phyloP scores from a whole-genome alignment of 2,113 vertebrate genomes.

The Archocentrus centrarchus region DNA sequence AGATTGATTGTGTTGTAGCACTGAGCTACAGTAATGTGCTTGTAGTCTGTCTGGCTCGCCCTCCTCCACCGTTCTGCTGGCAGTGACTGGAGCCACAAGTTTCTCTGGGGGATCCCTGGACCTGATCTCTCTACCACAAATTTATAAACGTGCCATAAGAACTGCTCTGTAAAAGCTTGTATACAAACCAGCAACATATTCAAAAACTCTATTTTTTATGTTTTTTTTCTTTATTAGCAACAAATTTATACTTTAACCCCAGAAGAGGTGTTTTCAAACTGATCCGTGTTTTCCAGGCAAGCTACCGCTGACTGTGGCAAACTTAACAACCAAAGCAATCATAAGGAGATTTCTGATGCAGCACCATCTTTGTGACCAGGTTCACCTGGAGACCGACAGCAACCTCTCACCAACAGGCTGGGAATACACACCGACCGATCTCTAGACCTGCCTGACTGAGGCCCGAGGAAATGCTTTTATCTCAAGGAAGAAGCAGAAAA shows the following conservation, averaged over 20 bases:
- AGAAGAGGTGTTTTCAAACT: background rate
- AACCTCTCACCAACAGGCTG: background rate
- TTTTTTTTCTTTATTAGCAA: background rate
- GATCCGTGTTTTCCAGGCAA: background rate
- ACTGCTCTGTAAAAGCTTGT: slow-evolving; percentile 11
- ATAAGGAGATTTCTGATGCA: too few relatives aligned
- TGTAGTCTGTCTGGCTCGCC: slow-evolving; percentile 22
- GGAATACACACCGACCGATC: too few relatives aligned
- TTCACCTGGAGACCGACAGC: background rate
- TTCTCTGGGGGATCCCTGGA: slow-evolving; percentile 38
- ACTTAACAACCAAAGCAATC: background rate
- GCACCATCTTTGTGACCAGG: background rate
- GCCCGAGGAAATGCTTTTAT: too few relatives aligned
- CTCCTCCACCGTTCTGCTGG: slow-evolving; percentile 33
- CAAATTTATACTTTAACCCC: background rate
- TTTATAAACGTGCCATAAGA: slow-evolving; percentile 20
- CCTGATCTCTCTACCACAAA: slow-evolving; percentile 8
- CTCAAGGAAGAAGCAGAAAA: too few relatives aligned
- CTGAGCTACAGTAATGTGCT: slow-evolving; percentile 65
- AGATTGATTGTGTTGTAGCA: slow-evolving; percentile 63
- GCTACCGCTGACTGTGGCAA: fast-evolving
- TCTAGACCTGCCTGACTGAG: too few relatives aligned
- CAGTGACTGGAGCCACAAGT: slow-evolving; percentile 45
- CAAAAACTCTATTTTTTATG: too few relatives aligned
- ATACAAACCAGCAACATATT: background rate